phyloP scores from a whole-genome alignment of 2,888 invertebrate species.

The Scaptomyza reducta region DNA sequence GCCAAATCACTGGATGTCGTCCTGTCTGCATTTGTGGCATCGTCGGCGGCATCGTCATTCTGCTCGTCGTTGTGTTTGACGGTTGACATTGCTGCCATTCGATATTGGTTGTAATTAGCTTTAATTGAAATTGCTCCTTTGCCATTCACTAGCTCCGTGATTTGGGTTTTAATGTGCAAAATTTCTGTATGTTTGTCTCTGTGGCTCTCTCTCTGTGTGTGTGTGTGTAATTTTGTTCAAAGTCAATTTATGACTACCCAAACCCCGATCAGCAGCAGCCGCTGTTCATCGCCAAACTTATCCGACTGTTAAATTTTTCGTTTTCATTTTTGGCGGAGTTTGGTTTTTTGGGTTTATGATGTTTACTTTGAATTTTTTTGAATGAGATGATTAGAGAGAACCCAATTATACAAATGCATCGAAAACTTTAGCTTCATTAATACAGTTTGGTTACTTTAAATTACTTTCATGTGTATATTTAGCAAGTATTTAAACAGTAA shows the following conservation, averaged over 20 bases:
- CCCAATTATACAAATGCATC: conserved; percentile 46
- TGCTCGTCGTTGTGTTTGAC: conserved; percentile 52
- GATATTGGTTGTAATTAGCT: conserved; percentile 82
- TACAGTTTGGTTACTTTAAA: neutral
- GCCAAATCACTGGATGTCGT: conserved; percentile 22
- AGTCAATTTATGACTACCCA: conserved; percentile 72
- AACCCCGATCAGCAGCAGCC: neutral
- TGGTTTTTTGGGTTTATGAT: conserved; percentile 10
- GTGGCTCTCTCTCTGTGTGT: conserved; percentile 43
- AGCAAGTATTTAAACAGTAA: conserved; percentile 2
- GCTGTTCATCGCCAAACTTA: conserved; percentile 8
- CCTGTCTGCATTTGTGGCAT: conserved; percentile 51
- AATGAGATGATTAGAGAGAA: conserved; percentile 43
- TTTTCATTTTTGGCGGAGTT: conserved; percentile 3
- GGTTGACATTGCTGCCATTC: conserved; percentile 78
- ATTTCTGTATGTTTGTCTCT: neutral
- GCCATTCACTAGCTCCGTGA: conserved; percentile 64
- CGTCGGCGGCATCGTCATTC: conserved; percentile 15
- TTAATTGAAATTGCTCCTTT: conserved; percentile 81
- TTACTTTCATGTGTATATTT: neutral
- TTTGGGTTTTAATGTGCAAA: conserved; percentile 76
- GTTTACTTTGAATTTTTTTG: conserved; percentile 19
- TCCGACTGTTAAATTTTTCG: conserved; percentile 17
- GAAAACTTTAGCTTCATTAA: conserved; percentile 4
- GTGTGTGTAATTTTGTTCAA: conserved; percentile 64